phyloP scores from a whole-genome alignment of 2,888 invertebrate genomes.

The Ichneumoninae sp. region DNA sequence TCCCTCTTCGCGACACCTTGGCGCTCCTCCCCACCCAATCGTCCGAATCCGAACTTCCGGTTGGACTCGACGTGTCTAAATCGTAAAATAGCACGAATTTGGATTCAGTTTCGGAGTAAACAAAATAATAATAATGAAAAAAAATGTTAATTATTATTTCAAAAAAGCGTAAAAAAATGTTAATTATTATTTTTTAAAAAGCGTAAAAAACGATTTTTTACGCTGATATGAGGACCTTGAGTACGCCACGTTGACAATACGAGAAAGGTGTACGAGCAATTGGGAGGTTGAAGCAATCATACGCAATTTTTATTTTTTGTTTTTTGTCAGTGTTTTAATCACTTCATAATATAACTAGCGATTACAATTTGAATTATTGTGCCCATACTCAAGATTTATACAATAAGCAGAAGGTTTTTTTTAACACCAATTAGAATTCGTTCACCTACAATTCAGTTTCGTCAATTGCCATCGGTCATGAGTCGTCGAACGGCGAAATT shows the following conservation, averaged over 20 bases:
- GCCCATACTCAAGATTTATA: constrained; percentile 21
- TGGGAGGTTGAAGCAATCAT: constrained; percentile 6
- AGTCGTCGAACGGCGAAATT: neutral
- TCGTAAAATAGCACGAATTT: constrained; percentile 41
- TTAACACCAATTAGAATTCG: constrained; percentile 10
- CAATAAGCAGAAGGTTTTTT: constrained; percentile 19
- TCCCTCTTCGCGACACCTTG: constrained; percentile 20
- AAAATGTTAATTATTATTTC: too few relatives aligned
- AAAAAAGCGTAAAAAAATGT: too few relatives aligned
- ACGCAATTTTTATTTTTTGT: neutral
- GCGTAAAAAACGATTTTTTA: neutral
- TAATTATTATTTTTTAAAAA: too few relatives aligned
- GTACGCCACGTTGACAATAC: constrained; percentile 9
- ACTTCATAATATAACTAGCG: constrained; percentile 19
- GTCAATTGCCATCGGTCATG: neutral
- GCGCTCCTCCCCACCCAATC: constrained; percentile 19
- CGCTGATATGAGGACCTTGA: neutral
- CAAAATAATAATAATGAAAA: too few relatives aligned
- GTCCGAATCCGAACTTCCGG: constrained; percentile 54
- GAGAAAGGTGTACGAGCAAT: neutral
- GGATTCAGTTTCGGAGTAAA: neutral
- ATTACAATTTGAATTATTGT: constrained; percentile 15
- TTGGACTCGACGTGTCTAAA: constrained; percentile 60
- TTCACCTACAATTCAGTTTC: neutral
- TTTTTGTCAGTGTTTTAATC: constrained; percentile 8